Conservation (phyloP, 1,140 invertebrate species). For the Rhynchophorus ferrugineus region DNA sequence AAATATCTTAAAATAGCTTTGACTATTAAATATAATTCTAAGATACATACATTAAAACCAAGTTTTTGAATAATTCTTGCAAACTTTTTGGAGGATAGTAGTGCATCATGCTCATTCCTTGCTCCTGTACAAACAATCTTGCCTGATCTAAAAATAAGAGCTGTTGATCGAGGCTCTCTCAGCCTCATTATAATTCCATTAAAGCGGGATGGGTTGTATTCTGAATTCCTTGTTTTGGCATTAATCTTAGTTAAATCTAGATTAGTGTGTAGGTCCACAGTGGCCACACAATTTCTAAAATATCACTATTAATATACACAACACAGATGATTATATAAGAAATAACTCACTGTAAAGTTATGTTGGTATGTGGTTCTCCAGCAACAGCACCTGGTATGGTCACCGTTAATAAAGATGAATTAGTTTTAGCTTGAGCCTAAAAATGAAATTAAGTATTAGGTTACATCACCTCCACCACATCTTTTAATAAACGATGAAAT, state of each 20-base stretch:
- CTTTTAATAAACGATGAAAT: too few species aligned
- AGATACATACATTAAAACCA: constrained; percentile 75
- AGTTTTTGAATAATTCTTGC: constrained; percentile 97
- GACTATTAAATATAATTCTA: neutral
- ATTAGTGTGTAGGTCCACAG: constrained; percentile 83
- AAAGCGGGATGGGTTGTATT: constrained; percentile 97
- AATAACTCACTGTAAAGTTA: constrained; percentile 36
- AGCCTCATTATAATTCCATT: constrained; percentile 98
- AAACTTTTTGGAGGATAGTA: constrained; percentile 93
- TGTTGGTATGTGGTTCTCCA: constrained; percentile 35
- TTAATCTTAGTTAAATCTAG: constrained; percentile 88
- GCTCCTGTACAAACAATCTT: constrained; percentile 99
- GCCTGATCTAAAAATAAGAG: constrained; percentile 94
- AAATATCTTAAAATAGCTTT: constrained; percentile 1
- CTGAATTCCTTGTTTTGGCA: constrained; percentile 93
- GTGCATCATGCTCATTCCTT: constrained; percentile 89
- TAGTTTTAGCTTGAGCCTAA: constrained; percentile 14
- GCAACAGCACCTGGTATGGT: constrained; percentile 30
- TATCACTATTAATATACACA: constrained; percentile 5
- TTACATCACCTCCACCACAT: too few species aligned
- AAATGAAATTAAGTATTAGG: neutral
- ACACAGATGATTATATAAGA: neutral
- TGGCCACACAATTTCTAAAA: constrained; percentile 87
- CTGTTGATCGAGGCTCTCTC: constrained; percentile 91
- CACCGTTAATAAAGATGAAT: constrained; percentile 29